These are phyloP conservation scores for Pteropus alecto DNA, from an alignment of 2,113 vertebrate species.

Conservation along the genomic window DNA sequence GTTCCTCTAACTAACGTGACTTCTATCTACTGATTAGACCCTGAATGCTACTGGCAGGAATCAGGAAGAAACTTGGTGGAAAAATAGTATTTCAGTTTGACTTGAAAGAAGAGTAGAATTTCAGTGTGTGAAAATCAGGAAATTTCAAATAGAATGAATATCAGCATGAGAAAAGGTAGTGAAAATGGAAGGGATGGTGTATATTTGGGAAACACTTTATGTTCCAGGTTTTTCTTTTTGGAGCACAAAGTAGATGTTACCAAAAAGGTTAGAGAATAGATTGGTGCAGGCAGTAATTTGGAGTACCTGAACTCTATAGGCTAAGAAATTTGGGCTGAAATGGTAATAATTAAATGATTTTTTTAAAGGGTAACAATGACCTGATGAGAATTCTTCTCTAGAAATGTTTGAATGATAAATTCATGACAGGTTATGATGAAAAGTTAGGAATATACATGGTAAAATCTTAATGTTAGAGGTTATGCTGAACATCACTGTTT, in stretches of 20 bases:
- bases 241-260: background rate
- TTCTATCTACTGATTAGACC: background rate
- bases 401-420: constrained; percentile 14
- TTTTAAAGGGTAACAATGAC: background rate
- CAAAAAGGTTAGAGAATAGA: background rate
- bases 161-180: constrained; percentile 6
- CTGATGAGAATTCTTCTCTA: background rate
- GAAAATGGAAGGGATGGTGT: background rate
- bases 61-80: background rate
- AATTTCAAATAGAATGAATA: constrained; percentile 23
- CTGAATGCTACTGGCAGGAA: background rate
- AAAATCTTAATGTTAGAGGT: background rate
- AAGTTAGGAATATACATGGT: background rate
- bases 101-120: background rate
- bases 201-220: constrained; percentile 39
- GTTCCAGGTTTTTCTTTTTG: background rate
- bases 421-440: constrained; percentile 10
- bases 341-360: background rate
- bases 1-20: background rate
- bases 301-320: background rate
- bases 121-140: constrained; percentile 26
- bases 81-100: constrained; percentile 43
- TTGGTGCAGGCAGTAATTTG: background rate
- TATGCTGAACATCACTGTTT: background rate
- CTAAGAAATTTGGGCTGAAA: constrained; percentile 24